Percentiles rank a stretch among this genome's conserved stretches.
phyloP scores from a whole-genome alignment of 2,113 vertebrate genomes.

The Coturnix japonica region DNA sequence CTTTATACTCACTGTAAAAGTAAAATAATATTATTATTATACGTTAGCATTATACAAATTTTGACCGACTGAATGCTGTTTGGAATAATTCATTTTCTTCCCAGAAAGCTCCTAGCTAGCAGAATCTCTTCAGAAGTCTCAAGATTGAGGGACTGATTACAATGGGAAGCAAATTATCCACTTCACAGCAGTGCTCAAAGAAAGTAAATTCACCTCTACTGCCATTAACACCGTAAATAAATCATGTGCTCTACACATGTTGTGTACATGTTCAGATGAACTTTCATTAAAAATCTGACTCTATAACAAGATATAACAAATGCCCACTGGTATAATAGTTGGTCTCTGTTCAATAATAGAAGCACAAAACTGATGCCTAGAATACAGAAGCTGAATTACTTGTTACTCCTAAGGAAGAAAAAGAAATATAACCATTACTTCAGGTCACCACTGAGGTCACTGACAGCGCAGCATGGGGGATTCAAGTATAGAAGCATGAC shows the following conservation, averaged over 20 bases:
- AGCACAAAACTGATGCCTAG: neutral
- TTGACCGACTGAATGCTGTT: neutral
- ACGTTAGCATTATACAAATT: neutral
- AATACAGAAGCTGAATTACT: slow-evolving; percentile 33
- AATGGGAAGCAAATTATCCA: neutral
- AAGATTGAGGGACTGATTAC: neutral
- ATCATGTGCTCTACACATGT: neutral
- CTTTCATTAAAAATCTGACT: neutral
- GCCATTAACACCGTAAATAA: neutral
- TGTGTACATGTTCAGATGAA: slow-evolving; percentile 13
- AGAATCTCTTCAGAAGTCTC: neutral
- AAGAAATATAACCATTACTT: slow-evolving; percentile 37
- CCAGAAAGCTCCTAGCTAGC: neutral
- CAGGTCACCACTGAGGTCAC: slow-evolving; percentile 53
- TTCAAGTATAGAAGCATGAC: slow-evolving; percentile 45
- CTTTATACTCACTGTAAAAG: neutral
- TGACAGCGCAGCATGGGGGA: slow-evolving; percentile 37
- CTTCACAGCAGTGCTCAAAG: neutral
- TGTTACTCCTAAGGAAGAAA: slow-evolving; percentile 10
- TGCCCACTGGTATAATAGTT: neutral
- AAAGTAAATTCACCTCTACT: slow-evolving; percentile 2
- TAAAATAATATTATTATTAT: neutral
- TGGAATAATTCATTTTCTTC: neutral
- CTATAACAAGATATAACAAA: neutral
- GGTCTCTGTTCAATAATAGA: neutral